Base-by-base conservation (phyloP, 2,113 vertebrate species). In the Albula goreensis region DNA sequence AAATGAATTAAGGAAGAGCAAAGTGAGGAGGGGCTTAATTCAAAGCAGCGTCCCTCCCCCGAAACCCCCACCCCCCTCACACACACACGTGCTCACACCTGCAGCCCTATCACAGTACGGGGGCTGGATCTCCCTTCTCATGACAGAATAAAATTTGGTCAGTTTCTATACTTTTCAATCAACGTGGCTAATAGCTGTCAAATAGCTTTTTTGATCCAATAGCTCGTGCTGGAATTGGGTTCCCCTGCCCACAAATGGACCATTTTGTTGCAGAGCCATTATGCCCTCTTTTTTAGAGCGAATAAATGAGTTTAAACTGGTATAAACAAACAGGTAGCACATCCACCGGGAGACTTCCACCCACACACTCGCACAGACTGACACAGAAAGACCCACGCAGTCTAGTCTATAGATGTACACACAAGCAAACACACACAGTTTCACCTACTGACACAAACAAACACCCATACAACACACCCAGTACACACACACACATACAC, bases 121-220 rank as follows among this genome's bases (percentile, higher is more conserved):
- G 53, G 22, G 53, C 81, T 60, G 13, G 17, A 83, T 15, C 22
- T 66, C 41, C 70, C 49, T 19, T 83, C 49, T 74, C 57, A 48
- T 84, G n/a, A 74, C 60, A 51, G 57, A 86, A 82, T 86, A 63
- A 31, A 82, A 48, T 66, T 86, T 66, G 82, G 77, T 86, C 57
- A 86, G 77, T 86, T 74, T 85, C 31, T 25, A 82, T 63, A 77
- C 81, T 86, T 82, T 86, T 60, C 57, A 86, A 78, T 77, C 85
- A 86, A 50, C 63, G 52, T 6, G 52, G 85, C 85, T 86, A 77
- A 74, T 82, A 82, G 80, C 82, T 82, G 85, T 78, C 85, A 82
- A 78, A 86, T 86, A 77, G 51, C 79, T 50, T 85, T 82, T 83
- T 86, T 77, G 63, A 51, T 50, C 63, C 52, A 77, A 77, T 86